Percentiles rank a stretch among this genome's conserved stretches.
phyloP scores from a whole-genome alignment of 1,140 invertebrate species.

The Thalassaphorura encarpata region DNA sequence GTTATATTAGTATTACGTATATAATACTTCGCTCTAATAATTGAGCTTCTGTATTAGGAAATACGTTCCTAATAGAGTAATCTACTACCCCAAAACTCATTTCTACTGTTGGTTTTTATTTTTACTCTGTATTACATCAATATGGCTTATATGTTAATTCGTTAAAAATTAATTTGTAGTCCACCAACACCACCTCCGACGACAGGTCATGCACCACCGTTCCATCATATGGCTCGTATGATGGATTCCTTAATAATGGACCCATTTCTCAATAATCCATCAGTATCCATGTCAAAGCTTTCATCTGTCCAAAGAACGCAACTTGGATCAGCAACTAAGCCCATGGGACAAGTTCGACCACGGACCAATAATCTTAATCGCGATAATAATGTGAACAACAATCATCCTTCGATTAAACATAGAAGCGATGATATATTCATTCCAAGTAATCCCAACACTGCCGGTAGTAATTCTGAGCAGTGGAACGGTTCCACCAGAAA shows the following conservation, averaged over 20 bases:
- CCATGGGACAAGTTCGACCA: conserved; percentile 14
- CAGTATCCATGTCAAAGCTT: conserved; percentile 13
- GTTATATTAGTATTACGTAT: no score
- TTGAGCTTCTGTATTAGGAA: no score
- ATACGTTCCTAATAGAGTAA: no score
- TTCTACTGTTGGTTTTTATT: no score
- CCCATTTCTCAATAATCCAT: conserved; percentile 33
- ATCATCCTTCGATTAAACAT: not conserved
- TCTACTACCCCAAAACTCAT: no score
- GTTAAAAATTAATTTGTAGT: no score
- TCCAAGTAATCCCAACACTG: conserved; percentile 27
- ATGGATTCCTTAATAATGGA: conserved; percentile 58
- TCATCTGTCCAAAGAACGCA: conserved; percentile 23
- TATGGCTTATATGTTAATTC: no score
- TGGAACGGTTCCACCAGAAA: not conserved
- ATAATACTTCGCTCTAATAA: no score
- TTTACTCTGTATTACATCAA: no score
- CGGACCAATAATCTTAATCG: not conserved
- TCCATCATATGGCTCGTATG: conserved; percentile 57
- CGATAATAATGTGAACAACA: not conserved
- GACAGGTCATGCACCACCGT: conserved; percentile 41
- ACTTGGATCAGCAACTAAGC: conserved; percentile 11
- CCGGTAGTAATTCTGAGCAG: conserved; percentile 4
- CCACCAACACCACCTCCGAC: conserved; percentile 31
- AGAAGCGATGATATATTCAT: not conserved